phyloP scores from a whole-genome alignment of 92 coral and sea anemone species.

The Pocillopora grandis region DNA sequence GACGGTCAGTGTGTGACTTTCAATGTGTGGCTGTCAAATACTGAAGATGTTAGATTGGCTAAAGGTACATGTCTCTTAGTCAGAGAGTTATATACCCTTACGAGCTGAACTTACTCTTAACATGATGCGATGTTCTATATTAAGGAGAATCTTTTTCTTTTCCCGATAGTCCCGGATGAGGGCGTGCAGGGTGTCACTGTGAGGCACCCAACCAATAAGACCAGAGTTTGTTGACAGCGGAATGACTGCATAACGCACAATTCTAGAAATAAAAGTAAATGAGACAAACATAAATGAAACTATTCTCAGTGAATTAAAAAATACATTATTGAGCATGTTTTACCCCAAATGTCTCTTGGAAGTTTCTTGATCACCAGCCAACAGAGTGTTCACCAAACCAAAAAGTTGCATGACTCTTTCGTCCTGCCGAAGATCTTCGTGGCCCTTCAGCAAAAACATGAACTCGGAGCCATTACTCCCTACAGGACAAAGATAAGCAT shows the following conservation, averaged over 20 bases:
- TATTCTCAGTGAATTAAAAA: neutral
- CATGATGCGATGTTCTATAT: constrained; percentile 99
- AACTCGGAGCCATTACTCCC: constrained; percentile 98
- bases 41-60: too few relatives aligned
- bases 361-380: constrained; percentile 89
- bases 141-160: constrained; percentile 93
- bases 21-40: too few relatives aligned
- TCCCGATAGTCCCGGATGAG: constrained; percentile 99
- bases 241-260: constrained; percentile 95
- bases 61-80: too few relatives aligned
- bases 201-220: constrained; percentile 99
- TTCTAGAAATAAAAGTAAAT: constrained; percentile 45
- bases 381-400: constrained; percentile 92
- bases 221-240: constrained; percentile 99
- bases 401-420: constrained; percentile 99
- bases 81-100: neutral
- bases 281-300: neutral
- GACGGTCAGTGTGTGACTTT: too few relatives aligned
- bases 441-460: constrained; percentile 96
- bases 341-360: constrained; percentile 94
- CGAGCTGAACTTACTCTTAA: constrained; percentile 60
- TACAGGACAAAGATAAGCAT: neutral
- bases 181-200: constrained; percentile 94
- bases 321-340: neutral
- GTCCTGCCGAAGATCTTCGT: constrained; percentile 97